Percentiles rank a stretch among this genome's conserved stretches.
Evolutionary conservation across 2,113 vertebrate genomes (phyloP).

Genomic region (Rhynchomys soricoides): DNA sequence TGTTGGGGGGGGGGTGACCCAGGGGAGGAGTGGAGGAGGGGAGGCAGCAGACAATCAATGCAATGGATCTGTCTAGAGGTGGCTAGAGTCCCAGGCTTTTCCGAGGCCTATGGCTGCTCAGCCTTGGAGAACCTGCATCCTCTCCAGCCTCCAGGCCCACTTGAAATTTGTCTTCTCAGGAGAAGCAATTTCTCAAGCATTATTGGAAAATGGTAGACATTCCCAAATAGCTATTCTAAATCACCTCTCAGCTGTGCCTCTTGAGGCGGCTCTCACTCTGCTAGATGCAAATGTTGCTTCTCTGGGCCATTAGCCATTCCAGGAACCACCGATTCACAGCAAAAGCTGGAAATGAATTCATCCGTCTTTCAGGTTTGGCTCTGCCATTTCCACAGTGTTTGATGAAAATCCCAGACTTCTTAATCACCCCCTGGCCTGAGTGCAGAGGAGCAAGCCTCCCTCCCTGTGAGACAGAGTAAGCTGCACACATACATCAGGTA

Average conservation of each 20-base stretch:
- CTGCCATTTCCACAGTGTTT: slow-evolving; percentile 61
- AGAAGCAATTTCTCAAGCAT: slow-evolving; percentile 73
- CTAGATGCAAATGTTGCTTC: slow-evolving; percentile 67
- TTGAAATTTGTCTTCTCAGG: slow-evolving; percentile 70
- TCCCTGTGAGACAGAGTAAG: neutral
- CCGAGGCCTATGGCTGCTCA: neutral
- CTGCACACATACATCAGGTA: neutral
- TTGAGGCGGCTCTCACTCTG: slow-evolving; percentile 12
- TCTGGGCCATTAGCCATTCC: slow-evolving; percentile 65
- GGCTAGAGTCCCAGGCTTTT: neutral
- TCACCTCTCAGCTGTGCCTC: slow-evolving; percentile 62
- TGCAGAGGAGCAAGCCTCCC: neutral
- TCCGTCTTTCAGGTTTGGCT: slow-evolving; percentile 67
- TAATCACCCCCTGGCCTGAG: neutral
- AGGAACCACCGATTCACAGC: slow-evolving; percentile 47
- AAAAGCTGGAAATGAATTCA: slow-evolving; percentile 71
- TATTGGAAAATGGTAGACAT: slow-evolving; percentile 77
- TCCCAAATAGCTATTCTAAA: slow-evolving; percentile 78
- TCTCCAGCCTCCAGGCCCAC: neutral
- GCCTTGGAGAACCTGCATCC: slow-evolving; percentile 41
- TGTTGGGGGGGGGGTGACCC: slow-evolving; percentile 20
- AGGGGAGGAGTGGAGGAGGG: neutral
- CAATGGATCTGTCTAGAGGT: neutral
- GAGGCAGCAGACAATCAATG: neutral
- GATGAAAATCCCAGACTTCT: slow-evolving; percentile 39